Percentiles rank a stretch among this genome's conserved stretches.
phyloP scores from a whole-genome alignment of 2,888 invertebrate genomes.

The Diplazon laetatorius region DNA sequence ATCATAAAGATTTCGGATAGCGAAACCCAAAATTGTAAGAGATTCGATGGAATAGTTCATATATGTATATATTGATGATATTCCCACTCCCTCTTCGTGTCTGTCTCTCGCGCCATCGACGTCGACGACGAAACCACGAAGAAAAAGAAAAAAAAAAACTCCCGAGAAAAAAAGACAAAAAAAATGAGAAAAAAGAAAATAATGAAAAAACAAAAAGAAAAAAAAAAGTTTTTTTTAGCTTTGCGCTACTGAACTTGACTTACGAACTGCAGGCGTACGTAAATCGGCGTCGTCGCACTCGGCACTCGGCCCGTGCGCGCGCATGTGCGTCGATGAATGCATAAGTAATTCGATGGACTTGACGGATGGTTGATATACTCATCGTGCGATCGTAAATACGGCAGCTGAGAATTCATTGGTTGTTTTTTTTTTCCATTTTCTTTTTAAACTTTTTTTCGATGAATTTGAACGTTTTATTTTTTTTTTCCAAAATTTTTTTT shows the following conservation, averaged over 20 bases:
- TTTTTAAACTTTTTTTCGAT: neutral
- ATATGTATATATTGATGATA: too few species aligned
- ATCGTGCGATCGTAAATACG: too few species aligned
- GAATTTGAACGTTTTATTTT: neutral
- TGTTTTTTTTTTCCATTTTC: neutral
- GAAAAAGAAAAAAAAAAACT: constrained; percentile 5
- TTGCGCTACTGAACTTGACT: constrained; percentile 18
- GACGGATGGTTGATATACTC: neutral
- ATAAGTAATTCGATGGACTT: too few species aligned
- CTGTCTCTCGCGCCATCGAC: neutral
- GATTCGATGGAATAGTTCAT: too few species aligned
- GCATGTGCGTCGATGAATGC: neutral
- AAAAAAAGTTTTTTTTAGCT: neutral
- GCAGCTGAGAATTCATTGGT: neutral
- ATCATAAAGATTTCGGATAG: too few species aligned
- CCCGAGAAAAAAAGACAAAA: constrained; percentile 1
- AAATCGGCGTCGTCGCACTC: neutral
- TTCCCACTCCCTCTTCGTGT: too few species aligned
- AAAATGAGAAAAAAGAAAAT: constrained; percentile 7
- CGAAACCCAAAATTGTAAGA: too few species aligned
- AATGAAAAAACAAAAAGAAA: neutral
- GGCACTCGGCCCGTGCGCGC: neutral
- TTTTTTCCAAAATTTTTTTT: too few species aligned
- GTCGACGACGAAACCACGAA: neutral
- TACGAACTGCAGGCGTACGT: constrained; percentile 3